Evolutionary conservation across 92 coral and sea anemone species (phyloP).

Genomic region (Ricordea florida): DNA sequence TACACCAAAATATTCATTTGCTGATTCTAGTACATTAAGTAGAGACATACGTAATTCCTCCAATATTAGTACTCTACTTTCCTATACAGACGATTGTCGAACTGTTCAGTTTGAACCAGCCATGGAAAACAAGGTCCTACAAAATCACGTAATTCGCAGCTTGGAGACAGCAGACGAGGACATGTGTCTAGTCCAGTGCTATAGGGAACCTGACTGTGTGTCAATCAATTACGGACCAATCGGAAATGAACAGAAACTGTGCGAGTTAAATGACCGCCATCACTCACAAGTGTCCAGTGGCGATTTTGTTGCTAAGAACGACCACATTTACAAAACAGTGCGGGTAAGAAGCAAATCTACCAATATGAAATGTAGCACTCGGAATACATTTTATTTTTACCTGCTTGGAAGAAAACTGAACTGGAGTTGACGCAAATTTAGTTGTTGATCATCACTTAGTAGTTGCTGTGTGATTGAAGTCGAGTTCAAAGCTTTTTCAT

Average conservation of each 20-base stretch:
- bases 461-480: too few species aligned
- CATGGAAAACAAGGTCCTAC: not conserved
- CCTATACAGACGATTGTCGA: not conserved
- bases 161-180: not conserved
- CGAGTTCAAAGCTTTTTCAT: too few species aligned
- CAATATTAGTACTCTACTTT: too few species aligned
- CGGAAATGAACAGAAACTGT: not conserved
- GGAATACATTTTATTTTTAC: not conserved
- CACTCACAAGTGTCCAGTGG: not conserved
- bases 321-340: not conserved
- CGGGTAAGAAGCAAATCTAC: not conserved
- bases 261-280: not conserved
- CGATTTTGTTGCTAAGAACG: not conserved
- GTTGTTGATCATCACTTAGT: too few species aligned
- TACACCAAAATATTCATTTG: too few species aligned
- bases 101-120: not conserved
- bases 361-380: too few species aligned
- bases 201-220: not conserved
- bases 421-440: too few species aligned
- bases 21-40: too few species aligned
- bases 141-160: not conserved
- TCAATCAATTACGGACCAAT: not conserved
- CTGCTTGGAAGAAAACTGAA: not conserved
- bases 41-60: too few species aligned
- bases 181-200: not conserved